These are phyloP conservation scores for Pseudomyrmex pallidus DNA, from an alignment of 1,140 invertebrate genomes.

Conservation along the genomic window DNA sequence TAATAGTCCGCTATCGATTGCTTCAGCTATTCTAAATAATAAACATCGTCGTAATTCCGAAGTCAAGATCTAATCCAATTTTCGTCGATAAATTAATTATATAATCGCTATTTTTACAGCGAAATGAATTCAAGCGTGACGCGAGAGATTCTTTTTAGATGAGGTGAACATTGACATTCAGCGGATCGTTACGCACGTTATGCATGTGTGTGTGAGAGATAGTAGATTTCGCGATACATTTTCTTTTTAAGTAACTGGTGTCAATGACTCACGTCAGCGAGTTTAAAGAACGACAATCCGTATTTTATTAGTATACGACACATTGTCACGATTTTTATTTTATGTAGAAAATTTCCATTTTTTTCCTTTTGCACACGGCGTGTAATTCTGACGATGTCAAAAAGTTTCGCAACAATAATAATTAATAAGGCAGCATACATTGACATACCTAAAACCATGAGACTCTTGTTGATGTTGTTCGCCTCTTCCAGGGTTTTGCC, in stretches of 20 bases:
- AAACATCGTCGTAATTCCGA: slow-evolving; percentile 34
- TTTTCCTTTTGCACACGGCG: neutral
- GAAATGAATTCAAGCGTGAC: neutral
- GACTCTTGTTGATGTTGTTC: slow-evolving; percentile 98
- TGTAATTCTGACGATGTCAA: neutral
- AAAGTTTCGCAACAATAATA: neutral
- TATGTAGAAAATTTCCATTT: neutral
- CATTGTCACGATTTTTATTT: neutral
- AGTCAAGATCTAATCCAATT: slow-evolving; percentile 54
- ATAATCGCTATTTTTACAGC: slow-evolving; percentile 9
- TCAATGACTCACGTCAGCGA: too few relatives aligned
- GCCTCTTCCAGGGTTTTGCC: slow-evolving; percentile 96
- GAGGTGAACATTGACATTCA: too few relatives aligned
- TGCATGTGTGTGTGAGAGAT: too few relatives aligned
- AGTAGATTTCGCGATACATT: too few relatives aligned
- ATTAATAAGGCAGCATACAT: neutral
- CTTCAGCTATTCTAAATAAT: slow-evolving; percentile 57
- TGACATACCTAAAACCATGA: slow-evolving; percentile 94
- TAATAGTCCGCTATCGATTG: slow-evolving; percentile 50
- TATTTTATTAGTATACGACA: neutral
- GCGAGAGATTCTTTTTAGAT: neutral
- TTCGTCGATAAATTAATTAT: slow-evolving; percentile 39
- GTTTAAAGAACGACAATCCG: too few relatives aligned
- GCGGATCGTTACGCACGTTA: too few relatives aligned
- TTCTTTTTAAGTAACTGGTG: too few relatives aligned